Evolutionary conservation across 2,888 invertebrate genomes (phyloP).

Genomic region (Calephelis perditalis): DNA sequence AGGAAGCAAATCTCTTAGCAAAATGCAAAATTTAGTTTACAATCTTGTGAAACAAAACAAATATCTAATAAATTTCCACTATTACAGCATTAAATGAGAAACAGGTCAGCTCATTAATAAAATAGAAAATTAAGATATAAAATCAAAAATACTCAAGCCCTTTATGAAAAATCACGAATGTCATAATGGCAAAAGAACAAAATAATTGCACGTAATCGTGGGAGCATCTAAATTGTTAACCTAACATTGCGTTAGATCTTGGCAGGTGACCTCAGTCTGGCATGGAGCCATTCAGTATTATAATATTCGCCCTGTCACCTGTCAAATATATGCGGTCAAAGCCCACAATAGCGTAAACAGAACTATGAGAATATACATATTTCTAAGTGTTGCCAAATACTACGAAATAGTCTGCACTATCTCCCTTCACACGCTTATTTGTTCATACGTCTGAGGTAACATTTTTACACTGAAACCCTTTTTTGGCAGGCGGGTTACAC

Average conservation of each 20-base stretch:
- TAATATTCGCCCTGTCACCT: conserved; percentile 6
- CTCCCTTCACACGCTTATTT: too few relatives aligned
- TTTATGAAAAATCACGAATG: neutral
- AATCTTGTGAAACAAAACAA: too few relatives aligned
- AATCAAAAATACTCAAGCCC: conserved; percentile 2
- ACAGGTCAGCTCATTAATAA: neutral
- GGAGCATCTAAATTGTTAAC: conserved; percentile 9
- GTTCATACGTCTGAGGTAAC: too few relatives aligned
- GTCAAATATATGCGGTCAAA: neutral
- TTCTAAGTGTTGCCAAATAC: conserved; percentile 1
- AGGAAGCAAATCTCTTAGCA: too few relatives aligned
- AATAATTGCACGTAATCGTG: conserved; percentile 3
- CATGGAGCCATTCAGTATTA: conserved; percentile 4
- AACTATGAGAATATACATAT: neutral
- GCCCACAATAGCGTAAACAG: conserved; percentile 8
- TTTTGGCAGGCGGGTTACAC: too few relatives aligned
- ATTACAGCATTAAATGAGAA: neutral
- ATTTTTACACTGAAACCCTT: too few relatives aligned
- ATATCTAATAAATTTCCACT: too few relatives aligned
- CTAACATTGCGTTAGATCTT: conserved; percentile 11
- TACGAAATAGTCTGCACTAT: conserved; percentile 1
- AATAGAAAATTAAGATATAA: neutral
- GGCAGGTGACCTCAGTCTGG: neutral
- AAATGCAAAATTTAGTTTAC: too few relatives aligned
- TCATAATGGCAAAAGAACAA: neutral